Base-by-base conservation (phyloP, 2,888 invertebrate species). In the Lasioglossum pauxillum region DNA sequence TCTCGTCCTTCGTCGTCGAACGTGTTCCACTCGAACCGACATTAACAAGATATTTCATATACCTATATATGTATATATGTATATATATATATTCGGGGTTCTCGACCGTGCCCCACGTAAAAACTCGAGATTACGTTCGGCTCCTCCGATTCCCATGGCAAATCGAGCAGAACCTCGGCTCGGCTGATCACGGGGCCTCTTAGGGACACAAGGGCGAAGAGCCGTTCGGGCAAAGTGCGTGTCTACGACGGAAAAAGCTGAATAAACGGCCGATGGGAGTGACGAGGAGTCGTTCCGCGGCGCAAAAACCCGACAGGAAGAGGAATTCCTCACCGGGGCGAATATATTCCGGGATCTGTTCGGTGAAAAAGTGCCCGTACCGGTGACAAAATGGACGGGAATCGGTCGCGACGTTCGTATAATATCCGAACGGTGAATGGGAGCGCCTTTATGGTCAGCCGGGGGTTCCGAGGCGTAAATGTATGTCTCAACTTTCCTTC, bases 401-500 rank as follows among this genome's bases (percentile, higher is more conserved):
- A 91, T 86, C 84, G 80, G 71, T 78, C 81, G 72, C 75, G 67
- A 76, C 80, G 83, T 83, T 81, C 83, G 86, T 85, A 80, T 88
- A 88, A 88, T 88, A 88, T 85, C 82, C 77, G 79, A 78, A 78
- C 80, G 79, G 87, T 82, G 87, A 86, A 82, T 86, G 77, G 57
- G 77, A 69, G 4, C 76, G 83, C 78, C 83, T 90, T 90, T 90
- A 90, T 90, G 88, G 89, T 84, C 87, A 86, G 81, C 84, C 14
- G 72, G 84, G 84, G n/a, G n/a, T 57, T n/a, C 71, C 80, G 57
- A 75, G 84, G 88, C 85, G 84, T 89, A 84, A 90, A 90, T 84
- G 87, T 88, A 88, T 90, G 85, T 89, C 88, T 83, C 85, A 89
- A 90, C 90, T 91, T 89, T 90, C 89, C 87, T 57, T n/a, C 57